Evolutionary conservation across 1,140 invertebrate genomes (phyloP), one percentile per base, ranked within the genome.

Genomic region (Lutraria rhynchaena): DNA sequence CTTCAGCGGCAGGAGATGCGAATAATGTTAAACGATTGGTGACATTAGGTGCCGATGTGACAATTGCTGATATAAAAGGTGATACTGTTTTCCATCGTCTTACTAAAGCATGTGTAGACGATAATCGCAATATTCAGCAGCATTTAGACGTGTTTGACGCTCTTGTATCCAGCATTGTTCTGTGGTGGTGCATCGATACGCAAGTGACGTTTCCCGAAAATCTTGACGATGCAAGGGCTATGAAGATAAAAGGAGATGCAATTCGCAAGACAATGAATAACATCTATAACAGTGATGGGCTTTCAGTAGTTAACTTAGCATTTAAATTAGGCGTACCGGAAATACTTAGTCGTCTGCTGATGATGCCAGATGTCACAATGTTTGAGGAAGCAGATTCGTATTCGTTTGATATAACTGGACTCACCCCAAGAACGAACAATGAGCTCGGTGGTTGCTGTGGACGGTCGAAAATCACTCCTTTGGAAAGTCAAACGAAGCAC

Each of bases 61-160:
- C 83, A 13, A 22, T 82, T 4, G 53, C 85, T 57, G 89, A 90
- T 71, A 22, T 31, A 7, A 58, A 86, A 15, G 89, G 89, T 0
- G 84, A 90, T 44, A 89, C 87, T 19, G 83, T 88, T 17, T 75
- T 90, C 1, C 89, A 90, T 53, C 65, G 83, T 31, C 51, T 90
- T 44, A 81, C 83, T 17, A 41, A 57, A 22, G 63, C 80, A 29
- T 84, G 83, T 1, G 75, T 77, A 13, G 73, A 67, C 13, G 67
- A 85, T 37, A 58, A 55, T 22, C 51, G 41, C 2, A 46, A 83
- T 22, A 60, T 24, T 7, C 58, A 51, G n/a, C 55, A 70, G 22
- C 61, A 84, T 57, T 24, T 86, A 49, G 69, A 83, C 13, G 83
- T 88, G 15, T 80, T 87, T 61, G 85, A 87, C 44, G 35, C 37